These are phyloP conservation scores for Porites divaricata DNA, from an alignment of 92 coral and sea anemone species.

Conservation along the genomic window DNA sequence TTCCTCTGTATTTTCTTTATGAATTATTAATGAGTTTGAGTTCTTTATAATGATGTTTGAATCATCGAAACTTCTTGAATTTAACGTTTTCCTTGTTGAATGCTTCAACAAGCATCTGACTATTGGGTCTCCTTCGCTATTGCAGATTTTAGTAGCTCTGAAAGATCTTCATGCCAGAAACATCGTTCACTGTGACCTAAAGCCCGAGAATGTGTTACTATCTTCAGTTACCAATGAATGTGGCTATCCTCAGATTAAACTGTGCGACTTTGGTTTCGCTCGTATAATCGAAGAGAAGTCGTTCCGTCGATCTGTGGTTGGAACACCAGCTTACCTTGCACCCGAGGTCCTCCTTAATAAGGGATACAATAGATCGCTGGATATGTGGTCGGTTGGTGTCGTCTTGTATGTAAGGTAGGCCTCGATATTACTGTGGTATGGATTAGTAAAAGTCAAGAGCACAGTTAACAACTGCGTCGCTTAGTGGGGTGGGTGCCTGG, in stretches of 20 bases:
- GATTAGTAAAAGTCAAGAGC: too few relatives aligned
- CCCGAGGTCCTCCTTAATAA: conserved; percentile 96
- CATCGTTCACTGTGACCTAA: conserved; percentile 96
- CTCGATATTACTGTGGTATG: background rate
- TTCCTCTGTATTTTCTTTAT: too few relatives aligned
- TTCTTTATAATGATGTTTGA: too few relatives aligned
- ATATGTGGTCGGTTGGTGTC: conserved; percentile 99
- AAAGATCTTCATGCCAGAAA: conserved; percentile 89
- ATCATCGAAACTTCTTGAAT: too few relatives aligned
- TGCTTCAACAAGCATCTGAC: too few relatives aligned
- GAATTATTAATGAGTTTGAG: too few relatives aligned
- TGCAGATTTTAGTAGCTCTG: conserved; percentile 93
- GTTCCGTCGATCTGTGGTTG: conserved; percentile 99
- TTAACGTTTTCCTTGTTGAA: too few relatives aligned
- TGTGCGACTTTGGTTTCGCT: conserved; percentile 98
- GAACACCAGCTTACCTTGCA: conserved; percentile 97
- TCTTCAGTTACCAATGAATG: conserved; percentile 84
- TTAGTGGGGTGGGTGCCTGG: too few relatives aligned
- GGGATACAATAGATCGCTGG: conserved; percentile 98
- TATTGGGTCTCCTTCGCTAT: background rate
- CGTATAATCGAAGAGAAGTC: conserved; percentile 99
- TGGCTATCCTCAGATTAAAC: conserved; percentile 95
- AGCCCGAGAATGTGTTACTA: conserved; percentile 93
- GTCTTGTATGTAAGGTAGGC: conserved; percentile 97
- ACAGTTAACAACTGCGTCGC: too few relatives aligned